Base-by-base conservation (phyloP, 2,113 vertebrate species). In the Glaucomys volans region DNA sequence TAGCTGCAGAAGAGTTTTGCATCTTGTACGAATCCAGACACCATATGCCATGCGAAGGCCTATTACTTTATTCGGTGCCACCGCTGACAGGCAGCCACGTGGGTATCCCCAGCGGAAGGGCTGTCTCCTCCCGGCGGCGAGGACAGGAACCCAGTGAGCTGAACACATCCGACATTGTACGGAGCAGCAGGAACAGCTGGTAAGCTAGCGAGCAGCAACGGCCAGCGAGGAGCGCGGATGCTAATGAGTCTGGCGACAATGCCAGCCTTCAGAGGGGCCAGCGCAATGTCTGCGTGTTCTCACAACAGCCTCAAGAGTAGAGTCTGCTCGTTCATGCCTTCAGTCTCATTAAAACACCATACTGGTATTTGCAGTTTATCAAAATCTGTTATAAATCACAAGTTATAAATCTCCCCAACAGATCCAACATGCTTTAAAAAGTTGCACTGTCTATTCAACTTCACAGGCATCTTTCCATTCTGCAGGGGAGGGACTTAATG, bases 1-100 rank as follows among this genome's bases (percentile, higher is more conserved):
- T 99, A 99, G 99, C 98, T 95, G 99, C 98, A 98, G 98, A 99
- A 99, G 99, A 99, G 99, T 99, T 99, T 99, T 99, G 99, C 99
- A 99, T 99, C 99, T 99, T 99, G 99, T 99, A 99, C 99, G 99
- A 99, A 99, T 99, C 99, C 99, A 99, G 99, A 99, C 99, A 98
- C 99, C 99, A 99, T 99, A 99, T 99, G 99, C 99, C 99, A 99
- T 99, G 98, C 99, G 99, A 98, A 99, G 99, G 99, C 99, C 98
- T 97, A 98, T 99, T 99, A 99, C 99, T 99, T 99, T 99, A 99
- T 98, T 99, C 98, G 98, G 98, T 98, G 99, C 99, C 98, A 98
- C 98, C 95, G 99, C 99, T 99, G 99, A 99, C 98, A 99, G 99
- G 99, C 98, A 98, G 99, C 98, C 98, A 99, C 99, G 99, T 99